Base-by-base conservation (phyloP, 2,888 invertebrate species). In the Desoria tigrina region DNA sequence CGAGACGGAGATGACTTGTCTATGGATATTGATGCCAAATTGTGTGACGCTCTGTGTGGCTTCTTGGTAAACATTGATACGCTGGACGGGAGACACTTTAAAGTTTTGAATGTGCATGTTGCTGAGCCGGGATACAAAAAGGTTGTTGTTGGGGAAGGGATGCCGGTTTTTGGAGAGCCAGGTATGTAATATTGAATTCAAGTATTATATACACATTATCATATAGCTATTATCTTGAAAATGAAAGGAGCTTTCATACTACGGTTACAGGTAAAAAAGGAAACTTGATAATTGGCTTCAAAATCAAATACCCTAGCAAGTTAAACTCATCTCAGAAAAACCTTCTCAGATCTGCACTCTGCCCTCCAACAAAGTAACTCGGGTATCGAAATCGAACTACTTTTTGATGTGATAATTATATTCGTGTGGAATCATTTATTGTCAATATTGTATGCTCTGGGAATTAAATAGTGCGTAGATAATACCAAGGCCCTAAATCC, bases 11-110 rank as follows among this genome's bases (percentile, higher is more conserved):
- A 87, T 74, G 85, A 92, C 80, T 82, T 92, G 42, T 78, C 87
- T 9, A 87, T 87, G 79, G 81, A 82, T 0, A 82, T 83, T 57
- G 79, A 82, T 3, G 84, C 92, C 53, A 83, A 84, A 60, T 80
- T 92, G 55, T 82, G 86, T 75, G 87, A 90, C 78, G 89, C 91
- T 1, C 80, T 92, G 32, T 84, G 86, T 45, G 92, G 91, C 0
- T 84, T 87, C 11, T 84, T 83, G 37, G 82, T 91, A 39, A 84
- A 83, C 6, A 81, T 92, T 1, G 81, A 81, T 51, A 90, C 90
- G 0, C 80, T 92, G 66, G 91, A 92, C 77, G 85, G 86, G 1
- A 83, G 90, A 71, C 82, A 83, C 59, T 79, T 92, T 49, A 84
- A 87, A 70, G 80, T 90, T 42, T 86, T 87, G 60, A 86, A 69